Evolutionary conservation across 2,113 vertebrate species (phyloP).

Genomic region (Microtus montanus): DNA sequence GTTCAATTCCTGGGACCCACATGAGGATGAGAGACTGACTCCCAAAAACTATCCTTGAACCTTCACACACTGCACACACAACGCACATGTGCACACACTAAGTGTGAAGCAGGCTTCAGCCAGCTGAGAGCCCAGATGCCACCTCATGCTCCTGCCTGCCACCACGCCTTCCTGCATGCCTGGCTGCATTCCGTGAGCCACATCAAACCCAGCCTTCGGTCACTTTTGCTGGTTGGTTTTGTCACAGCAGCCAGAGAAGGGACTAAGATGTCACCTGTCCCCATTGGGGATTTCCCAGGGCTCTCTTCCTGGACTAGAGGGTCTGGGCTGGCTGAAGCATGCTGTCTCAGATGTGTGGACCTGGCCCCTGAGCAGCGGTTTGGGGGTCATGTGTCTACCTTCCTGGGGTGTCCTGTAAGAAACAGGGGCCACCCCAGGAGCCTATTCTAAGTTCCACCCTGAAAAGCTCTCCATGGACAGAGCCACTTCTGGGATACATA

Average conservation of each 20-base stretch:
- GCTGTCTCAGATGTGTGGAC: neutral
- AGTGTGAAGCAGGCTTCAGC: neutral
- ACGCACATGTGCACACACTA: too few relatives aligned
- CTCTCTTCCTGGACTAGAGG: neutral
- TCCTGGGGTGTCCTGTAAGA: neutral
- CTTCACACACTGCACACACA: neutral
- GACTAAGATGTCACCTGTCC: neutral
- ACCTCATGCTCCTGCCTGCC: neutral
- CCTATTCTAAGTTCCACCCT: neutral
- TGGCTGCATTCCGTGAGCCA: neutral
- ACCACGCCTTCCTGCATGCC: neutral
- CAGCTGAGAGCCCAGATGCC: neutral
- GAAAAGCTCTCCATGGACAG: neutral
- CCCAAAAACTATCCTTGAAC: too few relatives aligned
- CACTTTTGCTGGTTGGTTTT: neutral
- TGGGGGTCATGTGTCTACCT: neutral
- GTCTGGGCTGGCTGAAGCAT: neutral
- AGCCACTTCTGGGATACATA: neutral
- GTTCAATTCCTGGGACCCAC: neutral
- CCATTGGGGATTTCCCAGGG: too few relatives aligned
- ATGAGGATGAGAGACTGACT: neutral
- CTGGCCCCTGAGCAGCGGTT: neutral
- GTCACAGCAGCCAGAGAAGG: neutral
- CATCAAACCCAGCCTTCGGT: neutral
- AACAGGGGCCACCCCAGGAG: neutral